Percentiles rank a stretch among this genome's conserved stretches.
Evolutionary conservation across 2,113 vertebrate species (phyloP).

Genomic region (Entelurus aequoreus): DNA sequence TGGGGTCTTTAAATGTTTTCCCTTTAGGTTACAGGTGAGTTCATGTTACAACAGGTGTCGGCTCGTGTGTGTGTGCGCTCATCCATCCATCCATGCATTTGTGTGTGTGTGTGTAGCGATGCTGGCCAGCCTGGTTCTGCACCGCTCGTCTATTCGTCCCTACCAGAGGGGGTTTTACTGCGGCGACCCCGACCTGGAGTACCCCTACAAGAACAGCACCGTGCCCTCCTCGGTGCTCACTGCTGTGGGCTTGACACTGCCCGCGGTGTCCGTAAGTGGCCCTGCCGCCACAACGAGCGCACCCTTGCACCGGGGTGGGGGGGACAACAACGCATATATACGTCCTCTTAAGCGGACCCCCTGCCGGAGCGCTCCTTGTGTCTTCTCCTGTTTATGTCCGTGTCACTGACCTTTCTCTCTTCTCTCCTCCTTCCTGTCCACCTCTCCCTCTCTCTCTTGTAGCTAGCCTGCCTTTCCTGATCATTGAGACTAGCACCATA

Average conservation of each 20-base stretch:
- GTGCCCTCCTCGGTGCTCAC: constrained; percentile 76
- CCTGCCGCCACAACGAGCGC: constrained; percentile 28
- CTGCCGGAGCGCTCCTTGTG: constrained; percentile 60
- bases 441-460: constrained; percentile 59
- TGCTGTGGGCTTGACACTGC: constrained; percentile 75
- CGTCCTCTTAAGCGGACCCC: constrained; percentile 21
- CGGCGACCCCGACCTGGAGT: constrained; percentile 66
- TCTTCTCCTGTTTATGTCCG: constrained; percentile 60
- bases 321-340: constrained; percentile 24
- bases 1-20: constrained; percentile 19
- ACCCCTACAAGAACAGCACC: constrained; percentile 73
- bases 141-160: constrained; percentile 65
- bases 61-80: constrained; percentile 20
- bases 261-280: constrained; percentile 80
- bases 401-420: constrained; percentile 62
- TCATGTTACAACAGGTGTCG: background rate
- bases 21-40: constrained; percentile 56
- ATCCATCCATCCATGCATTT: constrained; percentile 29
- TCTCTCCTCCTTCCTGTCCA: constrained; percentile 46
- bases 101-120: constrained; percentile 61
- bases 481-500: constrained; percentile 97
- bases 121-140: constrained; percentile 72
- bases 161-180: constrained; percentile 73
- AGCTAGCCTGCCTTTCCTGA: constrained; percentile 97
- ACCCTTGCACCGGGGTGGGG: constrained; percentile 6